Evolutionary conservation across 2,888 invertebrate species (phyloP).

Genomic region (Dolichomitus sp.): DNA sequence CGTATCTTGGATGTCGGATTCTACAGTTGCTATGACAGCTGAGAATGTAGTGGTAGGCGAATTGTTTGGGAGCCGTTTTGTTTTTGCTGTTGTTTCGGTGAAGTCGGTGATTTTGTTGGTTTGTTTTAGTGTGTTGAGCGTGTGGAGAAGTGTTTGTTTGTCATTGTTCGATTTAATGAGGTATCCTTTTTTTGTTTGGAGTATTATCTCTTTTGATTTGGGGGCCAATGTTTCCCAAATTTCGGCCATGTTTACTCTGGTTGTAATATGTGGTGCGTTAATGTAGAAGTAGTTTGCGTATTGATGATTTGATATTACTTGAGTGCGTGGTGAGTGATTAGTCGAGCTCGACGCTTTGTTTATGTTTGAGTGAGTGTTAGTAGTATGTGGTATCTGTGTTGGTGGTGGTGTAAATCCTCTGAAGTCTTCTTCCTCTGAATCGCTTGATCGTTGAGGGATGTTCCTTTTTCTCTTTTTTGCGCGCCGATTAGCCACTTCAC

Average conservation of each 20-base stretch:
- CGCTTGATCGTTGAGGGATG: not conserved
- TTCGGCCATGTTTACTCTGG: not conserved
- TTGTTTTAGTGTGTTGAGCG: conserved; percentile 1
- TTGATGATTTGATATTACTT: not conserved
- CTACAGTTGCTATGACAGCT: conserved; percentile 16
- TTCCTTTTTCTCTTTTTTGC: not conserved
- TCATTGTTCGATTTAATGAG: not conserved
- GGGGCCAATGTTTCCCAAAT: conserved; percentile 2
- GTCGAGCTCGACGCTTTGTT: not conserved
- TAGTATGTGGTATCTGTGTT: not conserved
- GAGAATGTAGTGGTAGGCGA: not conserved
- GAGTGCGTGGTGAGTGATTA: conserved; percentile 7
- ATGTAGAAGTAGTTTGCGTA: conserved; percentile 11
- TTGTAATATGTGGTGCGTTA: not conserved
- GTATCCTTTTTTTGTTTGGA: conserved; percentile 21
- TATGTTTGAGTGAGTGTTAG: not conserved
- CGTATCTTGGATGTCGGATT: conserved; percentile 11
- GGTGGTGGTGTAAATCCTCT: not conserved
- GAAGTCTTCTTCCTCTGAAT: not conserved
- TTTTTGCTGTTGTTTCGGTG: conserved; percentile 15
- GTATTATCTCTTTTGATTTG: not conserved
- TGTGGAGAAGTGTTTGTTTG: not conserved
- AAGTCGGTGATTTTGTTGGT: not conserved
- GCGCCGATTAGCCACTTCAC: not conserved
- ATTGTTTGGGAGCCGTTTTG: not conserved